Conservation (phyloP, 2,797 vertebrate genomes). For the Syngnathus rostellatus region DNA sequence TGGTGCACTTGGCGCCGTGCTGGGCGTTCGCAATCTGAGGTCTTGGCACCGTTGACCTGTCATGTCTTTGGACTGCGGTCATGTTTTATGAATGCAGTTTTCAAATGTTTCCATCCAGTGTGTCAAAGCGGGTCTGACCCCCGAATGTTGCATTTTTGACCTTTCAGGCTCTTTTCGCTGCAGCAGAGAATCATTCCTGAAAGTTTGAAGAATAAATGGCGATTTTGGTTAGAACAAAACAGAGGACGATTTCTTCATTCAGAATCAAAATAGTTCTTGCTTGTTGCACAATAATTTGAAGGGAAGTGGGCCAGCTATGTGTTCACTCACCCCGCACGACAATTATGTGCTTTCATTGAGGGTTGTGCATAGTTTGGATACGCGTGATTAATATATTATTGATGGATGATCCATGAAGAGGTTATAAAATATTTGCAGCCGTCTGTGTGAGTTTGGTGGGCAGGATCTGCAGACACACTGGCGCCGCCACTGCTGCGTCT, state of each 20-base stretch:
- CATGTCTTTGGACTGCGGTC: constrained; percentile 18
- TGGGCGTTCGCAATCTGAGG: constrained; percentile 8
- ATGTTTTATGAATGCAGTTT: constrained; percentile 36
- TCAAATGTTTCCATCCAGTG: constrained; percentile 26
- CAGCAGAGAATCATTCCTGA: no score
- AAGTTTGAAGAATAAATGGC: not conserved
- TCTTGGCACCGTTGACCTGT: constrained; percentile 12
- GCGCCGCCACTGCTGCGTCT: not conserved
- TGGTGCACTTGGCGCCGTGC: no score
- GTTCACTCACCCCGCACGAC: not conserved
- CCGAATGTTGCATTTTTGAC: no score
- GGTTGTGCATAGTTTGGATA: not conserved
- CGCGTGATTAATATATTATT: not conserved
- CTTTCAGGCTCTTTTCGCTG: no score
- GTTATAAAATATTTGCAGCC: not conserved
- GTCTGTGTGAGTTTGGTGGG: not conserved
- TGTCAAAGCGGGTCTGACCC: not conserved
- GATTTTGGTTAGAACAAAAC: not conserved
- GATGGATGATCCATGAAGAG: not conserved
- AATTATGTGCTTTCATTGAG: not conserved
- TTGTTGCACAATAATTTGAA: not conserved
- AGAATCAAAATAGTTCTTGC: not conserved
- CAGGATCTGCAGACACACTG: not conserved
- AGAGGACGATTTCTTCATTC: not conserved
- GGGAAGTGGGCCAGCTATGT: not conserved